Base-by-base conservation (phyloP, 2,113 vertebrate genomes). In the Gadus macrocephalus region DNA sequence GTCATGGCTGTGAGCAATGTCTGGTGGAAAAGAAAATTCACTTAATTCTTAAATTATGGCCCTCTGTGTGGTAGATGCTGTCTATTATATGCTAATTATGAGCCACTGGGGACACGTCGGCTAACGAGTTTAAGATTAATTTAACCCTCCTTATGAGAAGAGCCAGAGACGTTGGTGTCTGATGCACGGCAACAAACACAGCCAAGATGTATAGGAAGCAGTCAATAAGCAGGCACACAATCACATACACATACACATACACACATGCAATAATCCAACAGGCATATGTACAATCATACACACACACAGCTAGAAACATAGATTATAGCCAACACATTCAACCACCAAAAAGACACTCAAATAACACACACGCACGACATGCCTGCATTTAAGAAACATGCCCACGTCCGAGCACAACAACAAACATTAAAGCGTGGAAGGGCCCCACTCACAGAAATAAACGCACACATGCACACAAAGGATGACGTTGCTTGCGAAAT, bases 41-140 rank as follows among this genome's bases (percentile, higher is more conserved):
- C 85, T 49, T 49, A 2, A 81, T 83, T 87, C 80, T 84, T 75
- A 85, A 89, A 90, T 86, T 80, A 78, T 77, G 71, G 82, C 68
- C 81, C 85, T 77, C 81, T 82, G 78, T 82, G 87, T 83, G 81
- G 79, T 74, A 27, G 84, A 78, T 75, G 78, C 68, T 78, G 81
- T 89, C 84, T 86, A 85, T 91, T 90, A 89, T 89, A 83, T 86
- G 90, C 87, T 91, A 91, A 92, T 91, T 89, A 92, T 84, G 79
- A 68, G 86, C 72, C 88, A 53, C 85, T 76, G 35, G 88, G 87
- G 87, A 90, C 78, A 61, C 76, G 86, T 89, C 84, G 86, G 83
- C 86, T 91, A 88, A 91, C 83, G 74, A 89, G 86, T 81, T 78
- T 49, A 35, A 81, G 83, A 87, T 91, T 69, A 86, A 85, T 90